Conservation (phyloP, 2,797 vertebrate species). For the Spinus olivaceus region DNA sequence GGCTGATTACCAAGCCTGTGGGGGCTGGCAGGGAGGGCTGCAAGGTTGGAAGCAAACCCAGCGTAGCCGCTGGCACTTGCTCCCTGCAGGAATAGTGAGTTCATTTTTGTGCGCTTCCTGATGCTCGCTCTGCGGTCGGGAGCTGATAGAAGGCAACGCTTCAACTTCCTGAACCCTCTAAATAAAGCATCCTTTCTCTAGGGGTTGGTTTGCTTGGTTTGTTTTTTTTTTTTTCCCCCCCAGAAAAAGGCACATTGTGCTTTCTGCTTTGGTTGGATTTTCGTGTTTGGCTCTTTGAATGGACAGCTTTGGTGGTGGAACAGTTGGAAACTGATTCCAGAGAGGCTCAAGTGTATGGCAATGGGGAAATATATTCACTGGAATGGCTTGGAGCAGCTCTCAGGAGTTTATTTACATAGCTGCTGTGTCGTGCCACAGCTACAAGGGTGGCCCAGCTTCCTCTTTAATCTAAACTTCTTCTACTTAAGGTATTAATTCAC, state of each 20-base stretch:
- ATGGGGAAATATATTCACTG: neutral
- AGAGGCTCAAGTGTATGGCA: neutral
- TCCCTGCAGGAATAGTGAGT: conserved; percentile 30
- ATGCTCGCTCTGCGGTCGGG: conserved; percentile 5
- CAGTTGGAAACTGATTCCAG: conserved; percentile 33
- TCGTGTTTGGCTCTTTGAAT: neutral
- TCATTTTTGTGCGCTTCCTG: conserved; percentile 57
- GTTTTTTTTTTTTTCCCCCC: no score
- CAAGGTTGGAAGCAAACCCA: conserved; percentile 20
- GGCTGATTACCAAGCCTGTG: neutral
- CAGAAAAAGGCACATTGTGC: conserved; percentile 40
- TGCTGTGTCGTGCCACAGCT: neutral
- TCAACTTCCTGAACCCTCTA: conserved; percentile 47
- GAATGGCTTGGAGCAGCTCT: conserved; percentile 13
- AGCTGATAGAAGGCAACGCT: conserved; percentile 39
- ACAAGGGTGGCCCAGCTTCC: neutral
- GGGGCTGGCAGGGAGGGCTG: neutral
- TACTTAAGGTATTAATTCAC: neutral
- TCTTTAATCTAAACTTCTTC: neutral
- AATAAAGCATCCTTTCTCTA: conserved; percentile 51
- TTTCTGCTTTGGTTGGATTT: conserved; percentile 8
- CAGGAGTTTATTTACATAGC: conserved; percentile 37
- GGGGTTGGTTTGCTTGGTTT: neutral
- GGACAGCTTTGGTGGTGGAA: neutral
- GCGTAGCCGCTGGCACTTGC: conserved; percentile 21